These are phyloP conservation scores for Nipponia nippon DNA, from an alignment of 2,113 vertebrate species.

Conservation along the genomic window DNA sequence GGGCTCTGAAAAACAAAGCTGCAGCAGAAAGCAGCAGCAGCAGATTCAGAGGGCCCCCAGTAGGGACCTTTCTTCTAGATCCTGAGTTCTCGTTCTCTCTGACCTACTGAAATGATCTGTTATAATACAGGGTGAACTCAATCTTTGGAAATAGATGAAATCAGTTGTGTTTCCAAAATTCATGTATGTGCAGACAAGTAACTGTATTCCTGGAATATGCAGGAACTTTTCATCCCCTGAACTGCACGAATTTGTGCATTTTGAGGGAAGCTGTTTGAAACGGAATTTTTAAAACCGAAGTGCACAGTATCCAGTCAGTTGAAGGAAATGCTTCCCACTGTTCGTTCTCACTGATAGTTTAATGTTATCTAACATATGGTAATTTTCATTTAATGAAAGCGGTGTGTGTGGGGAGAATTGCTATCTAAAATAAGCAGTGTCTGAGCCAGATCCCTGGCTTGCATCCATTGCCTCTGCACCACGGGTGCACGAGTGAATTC, in stretches of 20 bases:
- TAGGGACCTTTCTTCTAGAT: background rate
- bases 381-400: background rate
- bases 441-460: background rate
- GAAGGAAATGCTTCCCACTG: background rate
- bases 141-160: background rate
- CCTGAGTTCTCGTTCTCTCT: background rate
- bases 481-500: background rate
- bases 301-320: background rate
- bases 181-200: background rate
- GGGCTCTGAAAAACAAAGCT: background rate
- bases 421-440: background rate
- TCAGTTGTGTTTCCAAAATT: background rate
- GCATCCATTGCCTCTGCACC: background rate
- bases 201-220: background rate
- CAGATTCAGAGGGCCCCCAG: background rate
- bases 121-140: background rate
- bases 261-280: background rate
- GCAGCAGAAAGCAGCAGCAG: background rate
- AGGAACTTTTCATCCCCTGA: background rate
- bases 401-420: rapidly evolving
- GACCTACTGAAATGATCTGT: background rate
- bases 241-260: background rate
- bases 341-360: background rate
- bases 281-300: background rate
- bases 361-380: background rate